Evolutionary conservation across 2,888 invertebrate genomes (phyloP).

Genomic region (Pristionchus arcanus): DNA sequence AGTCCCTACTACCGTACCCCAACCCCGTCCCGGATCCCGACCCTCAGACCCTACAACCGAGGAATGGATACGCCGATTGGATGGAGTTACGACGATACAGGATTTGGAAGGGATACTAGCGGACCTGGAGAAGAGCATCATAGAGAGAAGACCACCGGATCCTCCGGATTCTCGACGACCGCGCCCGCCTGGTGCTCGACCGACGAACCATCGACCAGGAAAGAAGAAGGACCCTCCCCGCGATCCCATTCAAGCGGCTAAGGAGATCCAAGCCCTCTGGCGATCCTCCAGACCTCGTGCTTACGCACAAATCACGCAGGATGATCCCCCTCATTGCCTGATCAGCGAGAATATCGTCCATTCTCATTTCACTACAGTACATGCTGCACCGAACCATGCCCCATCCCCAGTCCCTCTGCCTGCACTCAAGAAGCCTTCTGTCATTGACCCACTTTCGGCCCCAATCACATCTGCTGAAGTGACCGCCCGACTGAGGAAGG

Average conservation of each 20-base stretch:
- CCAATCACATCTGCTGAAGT: constrained; percentile 39
- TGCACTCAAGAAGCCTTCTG: not conserved
- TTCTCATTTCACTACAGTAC: not conserved
- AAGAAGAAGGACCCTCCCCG: not conserved
- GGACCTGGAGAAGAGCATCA: not conserved
- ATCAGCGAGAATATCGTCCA: not conserved
- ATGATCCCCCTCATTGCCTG: constrained; percentile 1
- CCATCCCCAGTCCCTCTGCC: not conserved
- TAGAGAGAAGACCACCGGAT: not conserved
- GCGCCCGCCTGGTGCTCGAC: not conserved
- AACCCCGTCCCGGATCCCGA: not conserved
- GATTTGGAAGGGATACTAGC: not conserved
- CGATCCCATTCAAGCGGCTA: not conserved
- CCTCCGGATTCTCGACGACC: not conserved
- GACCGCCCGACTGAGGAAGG: not conserved
- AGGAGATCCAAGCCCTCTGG: not conserved
- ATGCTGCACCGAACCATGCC: not conserved
- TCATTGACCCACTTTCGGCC: constrained; percentile 10
- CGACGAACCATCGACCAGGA: not conserved
- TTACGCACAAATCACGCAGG: not conserved
- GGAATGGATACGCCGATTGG: not conserved
- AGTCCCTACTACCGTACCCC: not conserved
- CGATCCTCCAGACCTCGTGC: not conserved
- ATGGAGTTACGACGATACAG: not conserved
- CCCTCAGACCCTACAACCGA: not conserved